phyloP scores from a whole-genome alignment of 1,140 invertebrate genomes.

The Polyergus mexicanus region DNA sequence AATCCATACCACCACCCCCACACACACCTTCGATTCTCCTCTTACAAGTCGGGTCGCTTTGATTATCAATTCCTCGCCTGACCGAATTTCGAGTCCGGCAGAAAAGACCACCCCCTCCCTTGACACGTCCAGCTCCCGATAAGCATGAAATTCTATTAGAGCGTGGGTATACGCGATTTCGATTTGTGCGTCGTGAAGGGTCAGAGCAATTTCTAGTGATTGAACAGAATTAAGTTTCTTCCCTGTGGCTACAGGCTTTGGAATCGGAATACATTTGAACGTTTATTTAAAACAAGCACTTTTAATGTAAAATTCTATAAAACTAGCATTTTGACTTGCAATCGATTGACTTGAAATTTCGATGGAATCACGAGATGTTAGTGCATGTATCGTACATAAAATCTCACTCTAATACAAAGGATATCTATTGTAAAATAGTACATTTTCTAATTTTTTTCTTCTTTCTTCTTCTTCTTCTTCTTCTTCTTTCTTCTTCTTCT shows the following conservation, averaged over 20 bases:
- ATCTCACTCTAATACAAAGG: neutral
- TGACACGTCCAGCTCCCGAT: slow-evolving; percentile 59
- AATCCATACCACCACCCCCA: no score
- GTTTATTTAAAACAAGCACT: slow-evolving; percentile 66
- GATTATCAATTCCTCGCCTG: slow-evolving; percentile 77
- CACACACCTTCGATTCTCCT: slow-evolving; percentile 20
- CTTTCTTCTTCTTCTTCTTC: no score
- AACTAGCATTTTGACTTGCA: neutral
- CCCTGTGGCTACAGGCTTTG: neutral
- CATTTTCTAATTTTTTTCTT: no score
- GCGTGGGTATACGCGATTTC: slow-evolving; percentile 44
- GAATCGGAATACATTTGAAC: slow-evolving; percentile 45
- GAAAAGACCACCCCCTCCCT: slow-evolving; percentile 14
- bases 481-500: no score
- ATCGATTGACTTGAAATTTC: neutral
- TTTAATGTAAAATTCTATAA: neutral
- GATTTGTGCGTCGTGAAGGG: slow-evolving; percentile 72
- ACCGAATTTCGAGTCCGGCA: slow-evolving; percentile 61
- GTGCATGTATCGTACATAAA: neutral
- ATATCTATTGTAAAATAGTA: neutral
- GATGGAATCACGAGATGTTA: neutral
- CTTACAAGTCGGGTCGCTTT: slow-evolving; percentile 59
- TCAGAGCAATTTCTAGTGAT: slow-evolving; percentile 69
- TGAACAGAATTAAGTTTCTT: slow-evolving; percentile 67
- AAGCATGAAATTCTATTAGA: slow-evolving; percentile 75